These are phyloP conservation scores for Ceyx melanurus DNA, from an alignment of 2,113 vertebrate species.

Conservation along the genomic window DNA sequence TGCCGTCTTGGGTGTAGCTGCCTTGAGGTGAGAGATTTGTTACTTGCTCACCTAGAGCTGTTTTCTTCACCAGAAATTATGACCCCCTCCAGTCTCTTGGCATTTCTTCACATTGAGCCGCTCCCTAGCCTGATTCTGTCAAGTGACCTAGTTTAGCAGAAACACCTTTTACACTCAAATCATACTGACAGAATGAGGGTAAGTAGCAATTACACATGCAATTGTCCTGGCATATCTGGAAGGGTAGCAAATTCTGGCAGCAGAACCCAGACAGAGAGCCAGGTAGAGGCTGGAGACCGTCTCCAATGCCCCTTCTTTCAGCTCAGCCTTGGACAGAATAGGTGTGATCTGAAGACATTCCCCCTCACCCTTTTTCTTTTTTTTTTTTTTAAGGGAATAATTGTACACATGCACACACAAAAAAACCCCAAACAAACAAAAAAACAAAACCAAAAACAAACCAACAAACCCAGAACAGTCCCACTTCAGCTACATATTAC, in stretches of 20 bases:
- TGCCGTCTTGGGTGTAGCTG: not conserved
- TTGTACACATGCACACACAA: not conserved
- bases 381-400: not conserved
- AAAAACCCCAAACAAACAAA: too few species aligned
- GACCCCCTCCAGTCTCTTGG: not conserved
- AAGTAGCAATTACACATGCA: not conserved
- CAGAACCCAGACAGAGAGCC: not conserved
- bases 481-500: not conserved
- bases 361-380: not conserved
- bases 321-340: not conserved
- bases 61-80: not conserved
- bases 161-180: slow-evolving; percentile 1
- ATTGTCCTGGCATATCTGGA: not conserved
- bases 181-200: slow-evolving; percentile 15
- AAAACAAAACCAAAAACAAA: too few species aligned
- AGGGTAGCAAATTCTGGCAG: not conserved
- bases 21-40: not conserved
- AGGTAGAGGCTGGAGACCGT: not conserved
- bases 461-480: not conserved
- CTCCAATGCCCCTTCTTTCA: not conserved
- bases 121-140: not conserved
- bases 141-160: not conserved
- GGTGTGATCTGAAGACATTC: not conserved
- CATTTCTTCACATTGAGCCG: rapidly evolving
- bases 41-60: not conserved